Evolutionary conservation across 2,888 invertebrate genomes (phyloP).

Genomic region (Nomada lathburiana): DNA sequence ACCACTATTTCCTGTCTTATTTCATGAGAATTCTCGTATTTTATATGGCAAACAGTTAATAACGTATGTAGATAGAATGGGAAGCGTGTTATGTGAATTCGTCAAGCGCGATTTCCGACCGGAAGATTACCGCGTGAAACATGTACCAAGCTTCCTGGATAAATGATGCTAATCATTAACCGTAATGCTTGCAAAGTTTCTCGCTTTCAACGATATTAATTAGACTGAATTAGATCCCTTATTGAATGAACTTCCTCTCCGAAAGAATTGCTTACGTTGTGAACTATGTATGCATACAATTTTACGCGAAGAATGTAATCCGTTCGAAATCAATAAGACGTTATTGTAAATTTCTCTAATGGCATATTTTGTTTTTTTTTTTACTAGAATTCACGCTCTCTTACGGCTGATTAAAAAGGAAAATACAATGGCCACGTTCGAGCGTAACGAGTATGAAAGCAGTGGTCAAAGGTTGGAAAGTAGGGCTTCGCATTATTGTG

Average conservation of each 20-base stretch:
- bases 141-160: conserved; percentile 8
- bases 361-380: neutral
- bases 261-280: no score
- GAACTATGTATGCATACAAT: no score
- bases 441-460: conserved; percentile 69
- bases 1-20: conserved; percentile 17
- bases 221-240: neutral
- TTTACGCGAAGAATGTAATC: no score
- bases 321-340: no score
- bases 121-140: conserved; percentile 36
- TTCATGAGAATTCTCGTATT: conserved; percentile 9
- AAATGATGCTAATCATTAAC: conserved; percentile 19
- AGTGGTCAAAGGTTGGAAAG: conserved; percentile 79
- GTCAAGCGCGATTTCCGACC: conserved; percentile 38
- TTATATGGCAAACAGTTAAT: conserved; percentile 9
- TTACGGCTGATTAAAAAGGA: conserved; percentile 25
- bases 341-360: neutral
- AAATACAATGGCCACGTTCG: conserved; percentile 28
- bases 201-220: conserved; percentile 14
- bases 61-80: neutral
- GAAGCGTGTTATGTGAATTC: conserved; percentile 28
- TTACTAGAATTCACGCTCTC: neutral
- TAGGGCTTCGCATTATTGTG: conserved; percentile 78
- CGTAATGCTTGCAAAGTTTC: conserved; percentile 2
- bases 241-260: neutral